Evolutionary conservation across 2,888 invertebrate genomes (phyloP).

Genomic region (Strigamia crassipes): DNA sequence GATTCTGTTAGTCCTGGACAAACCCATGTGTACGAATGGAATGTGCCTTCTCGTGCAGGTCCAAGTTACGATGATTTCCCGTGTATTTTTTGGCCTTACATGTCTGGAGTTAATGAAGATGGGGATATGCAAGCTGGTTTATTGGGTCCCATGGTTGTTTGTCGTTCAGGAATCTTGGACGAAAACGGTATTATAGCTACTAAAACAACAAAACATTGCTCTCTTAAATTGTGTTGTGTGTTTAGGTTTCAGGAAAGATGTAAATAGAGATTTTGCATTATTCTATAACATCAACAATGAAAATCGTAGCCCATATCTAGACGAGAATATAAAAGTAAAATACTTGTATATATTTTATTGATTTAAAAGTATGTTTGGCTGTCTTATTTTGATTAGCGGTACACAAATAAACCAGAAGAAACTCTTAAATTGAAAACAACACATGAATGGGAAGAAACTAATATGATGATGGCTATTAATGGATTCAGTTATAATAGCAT

Average conservation of each 20-base stretch:
- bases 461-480: slow-evolving; percentile 44
- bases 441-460: not conserved
- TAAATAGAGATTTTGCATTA: slow-evolving; percentile 54
- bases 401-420: not conserved
- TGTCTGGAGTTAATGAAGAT: slow-evolving; percentile 50
- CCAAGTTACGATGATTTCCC: slow-evolving; percentile 50
- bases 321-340: slow-evolving; percentile 52
- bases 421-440: not conserved
- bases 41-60: slow-evolving; percentile 50
- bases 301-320: slow-evolving; percentile 54
- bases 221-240: too few species aligned
- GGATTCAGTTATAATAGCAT: slow-evolving; percentile 45
- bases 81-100: slow-evolving; percentile 51
- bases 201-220: too few species aligned
- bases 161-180: slow-evolving; percentile 45
- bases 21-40: slow-evolving; percentile 50
- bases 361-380: too few species aligned
- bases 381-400: not conserved
- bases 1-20: slow-evolving; percentile 49
- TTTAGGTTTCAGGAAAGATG: slow-evolving; percentile 34
- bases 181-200: not conserved
- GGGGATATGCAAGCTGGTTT: slow-evolving; percentile 51
- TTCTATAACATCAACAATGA: slow-evolving; percentile 54
- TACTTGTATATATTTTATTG: too few species aligned
- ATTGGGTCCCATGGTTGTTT: slow-evolving; percentile 50